These are phyloP conservation scores for Drosophila affinis DNA, from an alignment of 2,888 invertebrate genomes.

Conservation along the genomic window DNA sequence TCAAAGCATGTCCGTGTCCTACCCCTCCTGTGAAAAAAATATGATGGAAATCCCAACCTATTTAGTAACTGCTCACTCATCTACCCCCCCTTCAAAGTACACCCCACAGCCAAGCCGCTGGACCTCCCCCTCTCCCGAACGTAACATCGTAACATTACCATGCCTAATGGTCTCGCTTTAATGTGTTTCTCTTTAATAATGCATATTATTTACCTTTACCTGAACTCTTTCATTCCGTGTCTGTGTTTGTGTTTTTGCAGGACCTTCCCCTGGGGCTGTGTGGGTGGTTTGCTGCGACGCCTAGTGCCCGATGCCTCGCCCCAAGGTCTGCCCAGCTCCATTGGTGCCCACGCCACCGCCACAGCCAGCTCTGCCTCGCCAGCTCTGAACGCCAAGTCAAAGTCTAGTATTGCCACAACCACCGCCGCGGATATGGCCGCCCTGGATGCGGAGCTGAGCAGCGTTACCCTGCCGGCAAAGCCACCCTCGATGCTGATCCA, in stretches of 20 bases:
- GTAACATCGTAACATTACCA: constrained; percentile 27
- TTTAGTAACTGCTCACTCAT: constrained; percentile 15
- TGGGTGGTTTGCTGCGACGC: constrained; percentile 87
- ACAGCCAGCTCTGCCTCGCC: neutral
- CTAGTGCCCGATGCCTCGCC: constrained; percentile 89
- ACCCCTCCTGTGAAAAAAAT: constrained; percentile 10
- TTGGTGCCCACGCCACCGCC: constrained; percentile 6
- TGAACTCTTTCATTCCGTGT: constrained; percentile 4
- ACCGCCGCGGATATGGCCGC: constrained; percentile 58
- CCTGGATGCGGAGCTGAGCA: constrained; percentile 67
- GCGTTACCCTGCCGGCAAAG: constrained; percentile 75
- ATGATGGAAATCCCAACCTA: constrained; percentile 8
- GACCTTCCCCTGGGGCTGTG: constrained; percentile 89
- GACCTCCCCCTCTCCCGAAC: neutral
- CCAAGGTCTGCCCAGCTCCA: constrained; percentile 69
- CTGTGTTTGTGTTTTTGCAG: constrained; percentile 83
- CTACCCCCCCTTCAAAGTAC: constrained; percentile 6
- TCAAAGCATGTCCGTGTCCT: constrained; percentile 10
- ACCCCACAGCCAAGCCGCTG: neutral
- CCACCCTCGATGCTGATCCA: constrained; percentile 83
- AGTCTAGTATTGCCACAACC: constrained; percentile 37
- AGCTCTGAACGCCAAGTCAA: constrained; percentile 33
- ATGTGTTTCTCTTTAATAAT: constrained; percentile 75
- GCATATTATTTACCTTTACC: constrained; percentile 60
- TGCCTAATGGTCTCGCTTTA: constrained; percentile 72